A percentile compares a stretch with the other conserved stretches of the same genome.
These are phyloP conservation scores for Vireo altiloquus DNA, from an alignment of 2,113 vertebrate species.

Conservation along the genomic window DNA sequence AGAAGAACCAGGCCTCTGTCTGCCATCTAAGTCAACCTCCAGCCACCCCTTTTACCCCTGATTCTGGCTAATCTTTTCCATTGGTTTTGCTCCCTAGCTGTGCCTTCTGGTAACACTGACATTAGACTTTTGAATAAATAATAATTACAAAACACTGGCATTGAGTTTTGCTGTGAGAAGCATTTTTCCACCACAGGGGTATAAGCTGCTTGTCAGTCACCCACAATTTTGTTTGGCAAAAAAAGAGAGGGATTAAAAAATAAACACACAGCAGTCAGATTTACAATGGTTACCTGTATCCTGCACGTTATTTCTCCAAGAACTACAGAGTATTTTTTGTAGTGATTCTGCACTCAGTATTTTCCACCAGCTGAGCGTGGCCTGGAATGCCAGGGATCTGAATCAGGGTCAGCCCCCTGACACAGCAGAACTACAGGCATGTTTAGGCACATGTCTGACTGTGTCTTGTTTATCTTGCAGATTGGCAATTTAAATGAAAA, in stretches of 20 bases:
- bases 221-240: neutral
- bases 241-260: neutral
- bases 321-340: neutral
- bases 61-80: conserved; percentile 15
- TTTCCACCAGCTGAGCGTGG: neutral
- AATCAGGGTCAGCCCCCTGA: neutral
- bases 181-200: neutral
- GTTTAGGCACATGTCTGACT: neutral
- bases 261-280: neutral
- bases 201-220: neutral
- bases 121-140: conserved; percentile 40
- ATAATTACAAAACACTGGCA: neutral
- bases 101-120: neutral
- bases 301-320: neutral
- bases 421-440: neutral
- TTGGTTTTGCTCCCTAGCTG: neutral
- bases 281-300: neutral
- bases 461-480: neutral
- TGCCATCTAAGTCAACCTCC: neutral
- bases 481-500: neutral
- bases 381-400: neutral
- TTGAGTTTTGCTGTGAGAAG: neutral
- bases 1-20: neutral
- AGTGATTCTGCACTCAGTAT: neutral
- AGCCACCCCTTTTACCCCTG: neutral